Conservation (phyloP, 2,888 invertebrate genomes). For the Choreutis nemorana region DNA sequence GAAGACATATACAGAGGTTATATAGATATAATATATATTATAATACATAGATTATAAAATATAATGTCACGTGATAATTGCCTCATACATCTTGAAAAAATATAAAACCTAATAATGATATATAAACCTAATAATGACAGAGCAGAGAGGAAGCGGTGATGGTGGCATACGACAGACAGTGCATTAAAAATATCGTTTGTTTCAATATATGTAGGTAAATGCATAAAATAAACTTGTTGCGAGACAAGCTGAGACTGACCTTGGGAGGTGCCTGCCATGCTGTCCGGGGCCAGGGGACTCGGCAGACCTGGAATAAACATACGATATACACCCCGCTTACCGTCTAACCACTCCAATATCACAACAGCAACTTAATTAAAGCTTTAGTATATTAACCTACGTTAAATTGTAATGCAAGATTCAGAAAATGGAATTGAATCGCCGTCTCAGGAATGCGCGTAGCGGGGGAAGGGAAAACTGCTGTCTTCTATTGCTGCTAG, state of each 20-base stretch:
- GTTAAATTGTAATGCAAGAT: too few relatives aligned
- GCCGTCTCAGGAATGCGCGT: too few relatives aligned
- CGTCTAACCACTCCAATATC: too few relatives aligned
- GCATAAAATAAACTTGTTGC: conserved; percentile 63
- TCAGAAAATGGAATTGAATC: too few relatives aligned
- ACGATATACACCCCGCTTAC: too few relatives aligned
- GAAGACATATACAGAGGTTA: conserved; percentile 59
- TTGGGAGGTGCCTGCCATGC: conserved; percentile 86
- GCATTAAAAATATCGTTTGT: conserved; percentile 64
- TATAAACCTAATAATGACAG: conserved; percentile 67
- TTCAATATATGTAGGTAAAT: conserved; percentile 64
- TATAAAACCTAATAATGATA: conserved; percentile 60
- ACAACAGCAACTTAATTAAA: too few relatives aligned
- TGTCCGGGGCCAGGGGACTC: conserved; percentile 71
- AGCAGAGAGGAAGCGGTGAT: conserved; percentile 69
- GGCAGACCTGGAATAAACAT: conserved; percentile 64
- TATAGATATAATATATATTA: conserved; percentile 41
- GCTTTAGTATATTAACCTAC: too few relatives aligned
- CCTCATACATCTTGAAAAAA: conserved; percentile 59
- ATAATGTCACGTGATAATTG: conserved; percentile 62
- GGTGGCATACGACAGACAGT: conserved; percentile 68
- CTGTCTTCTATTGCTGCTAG: too few relatives aligned
- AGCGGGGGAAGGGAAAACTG: too few relatives aligned
- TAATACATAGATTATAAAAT: conserved; percentile 38
- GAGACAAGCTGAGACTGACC: conserved; percentile 73